Evolutionary conservation across 2,888 invertebrate genomes (phyloP).

Genomic region (Dione vanillae): DNA sequence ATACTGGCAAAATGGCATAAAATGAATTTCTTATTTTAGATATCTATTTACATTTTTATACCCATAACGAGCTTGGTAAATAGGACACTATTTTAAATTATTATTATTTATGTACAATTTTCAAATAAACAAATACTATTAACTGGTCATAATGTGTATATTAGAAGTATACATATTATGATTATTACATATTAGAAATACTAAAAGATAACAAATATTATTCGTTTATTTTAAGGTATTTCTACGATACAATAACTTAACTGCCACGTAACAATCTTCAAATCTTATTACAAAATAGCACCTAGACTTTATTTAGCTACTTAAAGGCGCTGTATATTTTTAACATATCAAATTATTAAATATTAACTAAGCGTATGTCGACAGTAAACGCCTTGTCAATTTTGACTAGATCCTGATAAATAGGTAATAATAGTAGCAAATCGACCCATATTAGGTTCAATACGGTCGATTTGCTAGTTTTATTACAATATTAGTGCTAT

Average conservation of each 20-base stretch:
- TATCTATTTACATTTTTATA: too few relatives aligned
- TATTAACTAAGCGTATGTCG: slow-evolving; percentile 2
- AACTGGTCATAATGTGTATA: neutral
- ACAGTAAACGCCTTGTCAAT: slow-evolving; percentile 6
- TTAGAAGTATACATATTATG: neutral
- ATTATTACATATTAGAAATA: neutral
- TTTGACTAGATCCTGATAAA: slow-evolving; percentile 14
- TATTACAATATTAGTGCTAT: slow-evolving; percentile 5
- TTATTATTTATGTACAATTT: neutral
- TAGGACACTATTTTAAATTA: too few relatives aligned
- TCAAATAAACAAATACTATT: neutral
- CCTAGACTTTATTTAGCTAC: neutral
- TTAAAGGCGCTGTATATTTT: neutral
- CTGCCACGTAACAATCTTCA: neutral
- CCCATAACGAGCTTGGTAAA: too few relatives aligned
- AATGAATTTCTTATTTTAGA: too few relatives aligned
- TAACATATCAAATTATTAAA: neutral
- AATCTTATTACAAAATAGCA: slow-evolving; percentile 14
- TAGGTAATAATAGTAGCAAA: too few relatives aligned
- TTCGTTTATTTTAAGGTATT: neutral
- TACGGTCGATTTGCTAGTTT: too few relatives aligned
- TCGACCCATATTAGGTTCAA: too few relatives aligned
- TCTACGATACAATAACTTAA: neutral
- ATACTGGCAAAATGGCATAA: too few relatives aligned
- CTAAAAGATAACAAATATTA: neutral